phyloP scores from a whole-genome alignment of 2,113 vertebrate species.

The Elaphurus davidianus region DNA sequence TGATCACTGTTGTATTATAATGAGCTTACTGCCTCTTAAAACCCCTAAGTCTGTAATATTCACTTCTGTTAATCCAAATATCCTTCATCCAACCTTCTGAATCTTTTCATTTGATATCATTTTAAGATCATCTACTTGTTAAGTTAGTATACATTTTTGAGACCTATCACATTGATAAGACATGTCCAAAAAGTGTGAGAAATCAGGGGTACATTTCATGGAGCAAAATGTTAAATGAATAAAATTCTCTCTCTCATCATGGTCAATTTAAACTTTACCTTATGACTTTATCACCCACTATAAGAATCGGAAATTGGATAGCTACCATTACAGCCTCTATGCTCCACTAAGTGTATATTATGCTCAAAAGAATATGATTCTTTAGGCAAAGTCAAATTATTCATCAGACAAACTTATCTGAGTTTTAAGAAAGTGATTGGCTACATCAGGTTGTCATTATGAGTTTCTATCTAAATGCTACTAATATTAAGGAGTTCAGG shows the following conservation, averaged over 20 bases:
- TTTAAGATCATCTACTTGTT: neutral
- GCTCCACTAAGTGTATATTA: neutral
- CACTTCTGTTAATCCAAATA: neutral
- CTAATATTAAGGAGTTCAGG: neutral
- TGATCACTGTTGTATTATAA: neutral
- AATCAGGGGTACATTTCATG: neutral
- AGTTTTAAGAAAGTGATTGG: neutral
- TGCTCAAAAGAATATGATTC: neutral
- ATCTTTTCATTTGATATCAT: neutral
- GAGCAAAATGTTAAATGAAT: neutral
- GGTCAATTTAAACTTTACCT: neutral
- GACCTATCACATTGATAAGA: neutral
- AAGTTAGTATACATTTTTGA: neutral
- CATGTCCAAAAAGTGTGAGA: neutral
- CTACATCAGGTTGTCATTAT: neutral
- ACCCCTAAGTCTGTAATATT: neutral
- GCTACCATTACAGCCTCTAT: neutral
- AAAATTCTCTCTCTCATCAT: neutral
- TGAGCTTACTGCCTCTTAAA: neutral
- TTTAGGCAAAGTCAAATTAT: neutral
- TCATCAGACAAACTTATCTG: neutral
- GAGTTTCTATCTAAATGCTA: neutral
- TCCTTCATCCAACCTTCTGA: neutral
- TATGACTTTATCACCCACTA: neutral
- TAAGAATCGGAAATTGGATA: neutral